Percentiles rank a stretch among this genome's conserved stretches.
phyloP scores from a whole-genome alignment of 2,797 vertebrate genomes.

The Eospalax fontanierii region DNA sequence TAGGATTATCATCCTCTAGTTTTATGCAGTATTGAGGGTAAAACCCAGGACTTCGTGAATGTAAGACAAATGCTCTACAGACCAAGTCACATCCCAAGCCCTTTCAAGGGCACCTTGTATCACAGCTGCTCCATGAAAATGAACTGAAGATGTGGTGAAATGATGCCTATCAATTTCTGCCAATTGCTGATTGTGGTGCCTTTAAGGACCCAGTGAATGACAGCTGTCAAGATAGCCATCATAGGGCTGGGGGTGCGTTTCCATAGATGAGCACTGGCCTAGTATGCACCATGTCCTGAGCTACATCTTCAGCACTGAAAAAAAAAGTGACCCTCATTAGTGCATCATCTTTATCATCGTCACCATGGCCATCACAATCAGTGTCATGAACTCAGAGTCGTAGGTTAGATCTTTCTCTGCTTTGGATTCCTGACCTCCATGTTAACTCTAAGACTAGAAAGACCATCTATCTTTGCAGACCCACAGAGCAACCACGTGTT shows the following conservation, averaged over 20 bases:
- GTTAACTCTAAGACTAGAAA: background rate
- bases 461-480: no score
- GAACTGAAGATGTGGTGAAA: background rate
- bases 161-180: background rate
- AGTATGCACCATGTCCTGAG: background rate
- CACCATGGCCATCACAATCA: background rate
- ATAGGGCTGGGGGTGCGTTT: no score
- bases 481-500: accelerated
- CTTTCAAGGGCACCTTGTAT: background rate
- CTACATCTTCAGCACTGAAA: background rate
- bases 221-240: background rate
- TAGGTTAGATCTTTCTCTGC: background rate
- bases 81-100: background rate
- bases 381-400: no score
- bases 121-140: background rate
- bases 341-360: background rate
- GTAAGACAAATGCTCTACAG: background rate
- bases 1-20: background rate
- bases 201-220: background rate
- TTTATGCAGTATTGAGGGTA: background rate
- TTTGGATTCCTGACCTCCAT: background rate
- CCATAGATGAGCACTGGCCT: no score
- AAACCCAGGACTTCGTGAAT: background rate
- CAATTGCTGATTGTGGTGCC: background rate
- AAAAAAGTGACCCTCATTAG: background rate